Evolutionary conservation across 53 echinoderm and acorn worm species (phyloP).

Genomic region (Echinometra lucunter): DNA sequence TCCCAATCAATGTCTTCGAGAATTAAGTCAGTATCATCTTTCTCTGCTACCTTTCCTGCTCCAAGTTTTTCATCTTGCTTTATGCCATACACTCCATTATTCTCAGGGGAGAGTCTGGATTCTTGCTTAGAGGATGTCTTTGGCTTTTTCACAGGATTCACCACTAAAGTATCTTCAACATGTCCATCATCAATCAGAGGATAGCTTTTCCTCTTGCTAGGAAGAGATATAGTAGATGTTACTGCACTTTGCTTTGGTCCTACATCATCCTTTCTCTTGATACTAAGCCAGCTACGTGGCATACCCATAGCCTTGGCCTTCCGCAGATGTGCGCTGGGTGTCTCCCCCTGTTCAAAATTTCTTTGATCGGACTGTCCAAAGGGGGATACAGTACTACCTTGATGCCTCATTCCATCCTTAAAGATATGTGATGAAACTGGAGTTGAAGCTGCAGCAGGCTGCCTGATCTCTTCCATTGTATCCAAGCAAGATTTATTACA

Average conservation of each 20-base stretch:
- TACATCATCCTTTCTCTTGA: constrained; percentile 39
- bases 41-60: neutral
- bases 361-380: neutral
- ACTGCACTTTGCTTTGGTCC: neutral
- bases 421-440: constrained; percentile 1
- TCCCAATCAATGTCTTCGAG: constrained; percentile 61
- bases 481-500: neutral
- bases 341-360: neutral
- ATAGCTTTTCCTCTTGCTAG: constrained; percentile 56
- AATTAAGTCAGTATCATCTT: constrained; percentile 57
- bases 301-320: neutral
- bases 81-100: neutral
- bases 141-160: constrained; percentile 36
- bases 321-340: neutral
- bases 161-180: neutral
- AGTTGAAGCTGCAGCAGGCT: constrained; percentile 52
- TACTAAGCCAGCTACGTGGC: constrained; percentile 31
- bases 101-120: neutral
- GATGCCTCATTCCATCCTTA: neutral
- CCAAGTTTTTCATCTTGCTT: neutral
- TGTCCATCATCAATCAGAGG: constrained; percentile 52
- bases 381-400: constrained; percentile 16
- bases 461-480: neutral
- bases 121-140: constrained; percentile 31
- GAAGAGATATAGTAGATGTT: neutral